Conservation (phyloP, 2,888 invertebrate genomes). For the Cataglyphis albicans region DNA sequence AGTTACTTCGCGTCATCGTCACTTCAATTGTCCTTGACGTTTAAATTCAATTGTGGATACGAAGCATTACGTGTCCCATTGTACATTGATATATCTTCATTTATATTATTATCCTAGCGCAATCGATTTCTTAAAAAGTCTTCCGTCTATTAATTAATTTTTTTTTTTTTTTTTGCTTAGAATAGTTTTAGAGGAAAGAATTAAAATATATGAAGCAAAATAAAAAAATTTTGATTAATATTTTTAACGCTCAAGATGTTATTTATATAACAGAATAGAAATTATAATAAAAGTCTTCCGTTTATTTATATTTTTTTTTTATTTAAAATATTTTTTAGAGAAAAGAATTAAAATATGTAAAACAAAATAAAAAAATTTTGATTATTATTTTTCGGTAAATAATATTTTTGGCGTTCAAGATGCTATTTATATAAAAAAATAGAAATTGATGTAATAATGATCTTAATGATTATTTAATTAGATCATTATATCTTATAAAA, state of each 20-base stretch:
- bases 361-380: background rate
- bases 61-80: background rate
- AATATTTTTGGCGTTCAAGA: background rate
- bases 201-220: background rate
- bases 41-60: slow-evolving; percentile 21
- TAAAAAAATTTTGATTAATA: background rate
- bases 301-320: too few relatives aligned
- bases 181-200: background rate
- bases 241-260: background rate
- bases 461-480: background rate
- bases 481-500: background rate
- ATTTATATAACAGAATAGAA: slow-evolving; percentile 3
- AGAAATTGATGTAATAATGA: background rate
- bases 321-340: too few relatives aligned
- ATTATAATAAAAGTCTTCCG: background rate
- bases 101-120: background rate
- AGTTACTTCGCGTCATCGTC: slow-evolving; percentile 34
- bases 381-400: background rate
- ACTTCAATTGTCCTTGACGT: slow-evolving; percentile 27
- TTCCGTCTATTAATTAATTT: background rate
- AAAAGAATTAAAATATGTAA: background rate
- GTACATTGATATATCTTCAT: background rate
- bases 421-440: background rate
- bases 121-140: background rate
- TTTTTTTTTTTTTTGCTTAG: background rate